Conservation (phyloP, 1,140 invertebrate genomes). For the Papilio helenus region DNA sequence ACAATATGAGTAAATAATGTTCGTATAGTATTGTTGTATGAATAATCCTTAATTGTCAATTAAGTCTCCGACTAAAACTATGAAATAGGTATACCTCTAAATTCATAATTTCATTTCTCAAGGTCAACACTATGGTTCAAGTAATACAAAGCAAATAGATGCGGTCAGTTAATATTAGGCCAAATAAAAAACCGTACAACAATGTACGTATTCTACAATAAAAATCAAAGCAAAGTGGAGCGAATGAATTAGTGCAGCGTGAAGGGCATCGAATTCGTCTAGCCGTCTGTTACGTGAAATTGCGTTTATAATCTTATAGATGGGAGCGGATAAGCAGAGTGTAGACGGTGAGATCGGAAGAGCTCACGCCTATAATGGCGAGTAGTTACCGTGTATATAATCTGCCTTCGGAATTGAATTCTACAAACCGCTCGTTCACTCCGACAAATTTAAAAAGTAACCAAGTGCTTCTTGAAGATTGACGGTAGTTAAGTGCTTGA, state of each 20-base stretch:
- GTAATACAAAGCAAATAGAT: background rate
- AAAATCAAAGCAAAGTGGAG: slow-evolving; percentile 1
- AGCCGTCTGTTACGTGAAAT: slow-evolving; percentile 12
- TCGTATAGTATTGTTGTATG: too few relatives aligned
- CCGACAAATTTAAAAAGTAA: too few relatives aligned
- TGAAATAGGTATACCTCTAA: too few relatives aligned
- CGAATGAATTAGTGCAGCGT: slow-evolving; percentile 30
- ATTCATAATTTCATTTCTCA: background rate
- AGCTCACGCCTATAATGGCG: too few relatives aligned
- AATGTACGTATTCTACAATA: background rate
- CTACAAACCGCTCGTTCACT: too few relatives aligned
- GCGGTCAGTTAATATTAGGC: background rate
- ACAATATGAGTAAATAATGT: background rate
- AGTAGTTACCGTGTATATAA: too few relatives aligned
- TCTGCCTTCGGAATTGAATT: too few relatives aligned
- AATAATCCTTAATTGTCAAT: too few relatives aligned
- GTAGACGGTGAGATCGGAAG: too few relatives aligned
- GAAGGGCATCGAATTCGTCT: slow-evolving; percentile 22
- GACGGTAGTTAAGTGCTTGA: too few relatives aligned
- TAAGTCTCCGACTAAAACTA: too few relatives aligned
- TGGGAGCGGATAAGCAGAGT: slow-evolving; percentile 9
- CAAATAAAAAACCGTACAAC: background rate
- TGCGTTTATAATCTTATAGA: slow-evolving; percentile 17
- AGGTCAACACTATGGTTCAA: background rate
- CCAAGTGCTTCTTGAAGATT: too few relatives aligned